These are phyloP conservation scores for Kradibia gibbosae DNA, from an alignment of 1,140 invertebrate species.

Conservation along the genomic window DNA sequence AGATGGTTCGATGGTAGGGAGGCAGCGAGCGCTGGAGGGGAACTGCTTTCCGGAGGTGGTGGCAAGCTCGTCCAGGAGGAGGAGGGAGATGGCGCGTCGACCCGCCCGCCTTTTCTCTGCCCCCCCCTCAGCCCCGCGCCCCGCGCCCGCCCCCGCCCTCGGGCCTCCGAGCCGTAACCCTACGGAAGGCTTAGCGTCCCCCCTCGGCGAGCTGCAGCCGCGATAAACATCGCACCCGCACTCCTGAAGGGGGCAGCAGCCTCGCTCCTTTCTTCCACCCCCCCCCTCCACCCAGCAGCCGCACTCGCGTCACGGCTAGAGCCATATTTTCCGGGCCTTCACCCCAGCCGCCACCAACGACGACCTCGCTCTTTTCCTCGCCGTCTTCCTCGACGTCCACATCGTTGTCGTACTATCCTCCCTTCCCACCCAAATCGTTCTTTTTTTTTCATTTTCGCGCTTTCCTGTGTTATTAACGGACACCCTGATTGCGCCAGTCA, in stretches of 20 bases:
- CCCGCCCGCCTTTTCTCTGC: background rate
- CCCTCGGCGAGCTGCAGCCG: background rate
- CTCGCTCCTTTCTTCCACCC: slow-evolving; percentile 40
- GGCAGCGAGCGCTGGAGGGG: background rate
- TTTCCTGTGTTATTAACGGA: slow-evolving; percentile 62
- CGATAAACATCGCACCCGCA: slow-evolving; percentile 26
- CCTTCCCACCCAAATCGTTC: slow-evolving; percentile 27
- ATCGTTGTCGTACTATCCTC: slow-evolving; percentile 37
- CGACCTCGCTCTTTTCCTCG: slow-evolving; percentile 46
- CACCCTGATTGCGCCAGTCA: slow-evolving; percentile 58
- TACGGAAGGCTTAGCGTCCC: background rate
- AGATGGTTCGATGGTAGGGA: background rate
- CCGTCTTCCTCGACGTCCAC: slow-evolving; percentile 48
- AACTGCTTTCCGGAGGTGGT: background rate
- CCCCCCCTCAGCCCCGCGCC: background rate
- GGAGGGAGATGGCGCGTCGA: slow-evolving; percentile 25
- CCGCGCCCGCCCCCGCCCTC: slow-evolving; percentile 22
- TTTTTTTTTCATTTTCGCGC: slow-evolving; percentile 55
- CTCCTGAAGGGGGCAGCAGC: slow-evolving; percentile 32
- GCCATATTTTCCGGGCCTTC: slow-evolving; percentile 48
- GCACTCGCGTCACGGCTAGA: background rate
- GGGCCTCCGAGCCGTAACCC: slow-evolving; percentile 11
- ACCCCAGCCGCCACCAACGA: slow-evolving; percentile 46
- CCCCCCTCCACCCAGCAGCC: slow-evolving; percentile 25
- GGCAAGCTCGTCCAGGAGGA: slow-evolving; percentile 19